These are phyloP conservation scores for Acleris literana DNA, from an alignment of 2,888 invertebrate genomes.

Conservation along the genomic window DNA sequence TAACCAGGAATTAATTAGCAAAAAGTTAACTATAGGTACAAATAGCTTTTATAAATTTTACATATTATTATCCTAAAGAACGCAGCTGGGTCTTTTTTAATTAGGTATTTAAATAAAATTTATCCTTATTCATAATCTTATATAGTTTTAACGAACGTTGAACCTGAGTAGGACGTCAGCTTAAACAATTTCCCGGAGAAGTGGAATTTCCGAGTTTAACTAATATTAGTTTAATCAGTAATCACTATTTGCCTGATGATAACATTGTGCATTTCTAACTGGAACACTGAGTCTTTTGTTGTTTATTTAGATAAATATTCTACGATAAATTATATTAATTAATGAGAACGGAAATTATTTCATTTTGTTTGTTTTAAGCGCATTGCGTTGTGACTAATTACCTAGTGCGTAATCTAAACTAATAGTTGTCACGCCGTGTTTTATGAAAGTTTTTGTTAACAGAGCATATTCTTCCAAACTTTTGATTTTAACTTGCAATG, in stretches of 20 bases:
- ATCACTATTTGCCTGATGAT: constrained; percentile 11
- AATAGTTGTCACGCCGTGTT: too few species aligned
- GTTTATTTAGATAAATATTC: not conserved
- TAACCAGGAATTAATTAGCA: too few species aligned
- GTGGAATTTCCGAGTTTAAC: constrained; percentile 7
- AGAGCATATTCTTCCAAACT: too few species aligned
- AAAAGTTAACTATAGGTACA: too few species aligned
- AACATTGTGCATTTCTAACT: constrained; percentile 13
- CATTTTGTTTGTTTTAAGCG: not conserved
- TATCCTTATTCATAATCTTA: not conserved
- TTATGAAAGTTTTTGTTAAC: too few species aligned
- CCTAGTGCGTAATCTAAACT: not conserved
- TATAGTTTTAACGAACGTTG: too few species aligned
- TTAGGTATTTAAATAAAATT: not conserved
- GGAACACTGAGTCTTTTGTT: too few species aligned
- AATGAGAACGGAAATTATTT: constrained; percentile 10
- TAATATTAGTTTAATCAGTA: constrained; percentile 16
- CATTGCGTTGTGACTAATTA: not conserved
- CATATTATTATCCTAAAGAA: not conserved
- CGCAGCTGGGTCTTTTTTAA: not conserved
- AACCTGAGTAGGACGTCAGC: too few species aligned
- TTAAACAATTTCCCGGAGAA: not conserved
- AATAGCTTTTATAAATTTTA: too few species aligned
- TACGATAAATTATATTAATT: not conserved
- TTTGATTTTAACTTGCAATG: too few species aligned